Conservation (phyloP, 2,113 vertebrate genomes). For the Monarcha castaneiventris region DNA sequence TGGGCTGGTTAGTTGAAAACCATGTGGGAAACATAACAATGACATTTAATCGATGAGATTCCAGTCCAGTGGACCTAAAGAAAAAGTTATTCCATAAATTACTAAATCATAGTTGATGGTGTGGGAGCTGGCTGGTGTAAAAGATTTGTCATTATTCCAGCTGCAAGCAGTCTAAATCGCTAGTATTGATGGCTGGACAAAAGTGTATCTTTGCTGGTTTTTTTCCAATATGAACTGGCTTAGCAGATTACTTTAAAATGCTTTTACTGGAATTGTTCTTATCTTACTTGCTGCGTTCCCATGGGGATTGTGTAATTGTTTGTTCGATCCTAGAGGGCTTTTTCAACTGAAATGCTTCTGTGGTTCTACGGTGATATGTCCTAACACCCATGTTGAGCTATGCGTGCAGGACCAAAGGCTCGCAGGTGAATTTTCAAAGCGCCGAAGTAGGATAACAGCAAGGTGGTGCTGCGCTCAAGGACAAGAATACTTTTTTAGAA, state of each 20-base stretch:
- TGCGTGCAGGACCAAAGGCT: background rate
- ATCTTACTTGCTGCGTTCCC: background rate
- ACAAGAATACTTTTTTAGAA: fast-evolving
- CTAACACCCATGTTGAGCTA: fast-evolving
- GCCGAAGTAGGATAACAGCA: fast-evolving
- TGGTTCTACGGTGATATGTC: fast-evolving
- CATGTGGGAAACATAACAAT: background rate
- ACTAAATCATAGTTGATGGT: background rate
- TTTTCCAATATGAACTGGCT: background rate
- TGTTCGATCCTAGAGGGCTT: fast-evolving
- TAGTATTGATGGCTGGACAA: background rate
- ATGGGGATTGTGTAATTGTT: background rate
- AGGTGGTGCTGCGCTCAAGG: background rate
- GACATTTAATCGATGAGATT: background rate
- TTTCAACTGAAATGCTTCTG: background rate
- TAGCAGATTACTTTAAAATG: background rate
- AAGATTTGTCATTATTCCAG: background rate
- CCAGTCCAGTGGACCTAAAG: background rate
- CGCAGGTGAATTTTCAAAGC: no score
- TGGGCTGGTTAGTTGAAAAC: background rate
- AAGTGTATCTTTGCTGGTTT: background rate
- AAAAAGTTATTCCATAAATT: background rate
- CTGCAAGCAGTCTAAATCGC: background rate
- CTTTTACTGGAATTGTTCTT: background rate
- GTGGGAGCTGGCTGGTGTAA: background rate